Evolutionary conservation across 2,888 invertebrate genomes (phyloP), one percentile per base, ranked within the genome.

Genomic region (Pteria penguin): DNA sequence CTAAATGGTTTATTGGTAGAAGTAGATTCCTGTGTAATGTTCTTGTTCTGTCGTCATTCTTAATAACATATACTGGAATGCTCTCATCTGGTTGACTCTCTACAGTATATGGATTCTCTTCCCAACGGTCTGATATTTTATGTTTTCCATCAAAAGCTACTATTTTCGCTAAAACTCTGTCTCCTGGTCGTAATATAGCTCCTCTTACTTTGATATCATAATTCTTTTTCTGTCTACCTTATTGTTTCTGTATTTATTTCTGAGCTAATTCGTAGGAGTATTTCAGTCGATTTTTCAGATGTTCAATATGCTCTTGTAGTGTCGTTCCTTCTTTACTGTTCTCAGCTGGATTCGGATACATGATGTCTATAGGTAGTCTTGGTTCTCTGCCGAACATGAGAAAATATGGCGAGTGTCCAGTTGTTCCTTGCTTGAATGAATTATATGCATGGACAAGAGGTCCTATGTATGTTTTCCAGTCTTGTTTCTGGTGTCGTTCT

Each of bases 41-140:
- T n/a, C n/a, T 22, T 72, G 78, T 24, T 72, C 78, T 11, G 60
- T 58, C 78, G n/a, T n/a, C n/a, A n/a, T n/a, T n/a, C n/a, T n/a
- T n/a, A n/a, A n/a, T n/a, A n/a, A n/a, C n/a, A n/a, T n/a, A n/a
- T n/a, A n/a, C n/a, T n/a, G n/a, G n/a, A n/a, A n/a, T n/a, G n/a
- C n/a, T n/a, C n/a, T n/a, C n/a, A n/a, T n/a, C n/a, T n/a, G n/a
- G n/a, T n/a, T n/a, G n/a, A n/a, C n/a, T n/a, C n/a, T n/a, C n/a
- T n/a, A n/a, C n/a, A n/a, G n/a, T n/a, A n/a, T n/a, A n/a, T n/a
- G n/a, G n/a, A n/a, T n/a, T n/a, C n/a, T n/a, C n/a, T n/a, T n/a
- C n/a, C n/a, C n/a, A n/a, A n/a, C n/a, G n/a, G n/a, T n/a, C n/a
- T n/a, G n/a, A n/a, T n/a, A n/a, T n/a, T n/a, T n/a, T n/a, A n/a